phyloP scores from a whole-genome alignment of 2,797 vertebrate genomes.

The Nannoperca australis region DNA sequence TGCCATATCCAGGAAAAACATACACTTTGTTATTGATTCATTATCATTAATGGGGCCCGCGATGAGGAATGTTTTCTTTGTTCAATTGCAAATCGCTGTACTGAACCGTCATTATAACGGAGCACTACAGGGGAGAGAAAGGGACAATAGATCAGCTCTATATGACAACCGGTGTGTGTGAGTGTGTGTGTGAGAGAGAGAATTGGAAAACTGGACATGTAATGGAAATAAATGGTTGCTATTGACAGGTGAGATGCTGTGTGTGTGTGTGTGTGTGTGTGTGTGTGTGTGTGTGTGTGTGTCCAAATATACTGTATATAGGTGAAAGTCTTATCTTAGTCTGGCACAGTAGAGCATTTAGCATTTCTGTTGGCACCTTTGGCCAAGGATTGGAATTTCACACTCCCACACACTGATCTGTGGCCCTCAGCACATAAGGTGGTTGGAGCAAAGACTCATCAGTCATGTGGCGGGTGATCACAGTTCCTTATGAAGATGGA shows the following conservation, averaged over 20 bases:
- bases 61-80: background rate
- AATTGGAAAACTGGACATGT: conserved; percentile 24
- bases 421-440: conserved; percentile 17
- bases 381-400: conserved; percentile 15
- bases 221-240: conserved; percentile 62
- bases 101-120: background rate
- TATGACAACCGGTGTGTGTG: background rate
- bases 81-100: background rate
- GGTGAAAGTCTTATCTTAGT: conserved; percentile 30
- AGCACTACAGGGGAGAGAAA: conserved; percentile 6
- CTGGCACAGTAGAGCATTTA: conserved; percentile 35
- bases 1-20: background rate
- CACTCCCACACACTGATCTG: conserved; percentile 37
- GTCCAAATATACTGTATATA: conserved; percentile 20
- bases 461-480: conserved; percentile 34
- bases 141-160: conserved; percentile 10
- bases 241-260: conserved; percentile 16
- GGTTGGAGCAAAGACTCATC: conserved; percentile 28
- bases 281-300: conserved; percentile 9
- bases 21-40: background rate
- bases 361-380: conserved; percentile 16
- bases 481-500: conserved; percentile 30
- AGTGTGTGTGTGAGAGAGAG: background rate
- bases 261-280: conserved; percentile 10
- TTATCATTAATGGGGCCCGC: background rate